Percentiles rank a stretch among this genome's conserved stretches.
Conservation (phyloP, 2,888 invertebrate species). For the Odontomyia ornata region DNA sequence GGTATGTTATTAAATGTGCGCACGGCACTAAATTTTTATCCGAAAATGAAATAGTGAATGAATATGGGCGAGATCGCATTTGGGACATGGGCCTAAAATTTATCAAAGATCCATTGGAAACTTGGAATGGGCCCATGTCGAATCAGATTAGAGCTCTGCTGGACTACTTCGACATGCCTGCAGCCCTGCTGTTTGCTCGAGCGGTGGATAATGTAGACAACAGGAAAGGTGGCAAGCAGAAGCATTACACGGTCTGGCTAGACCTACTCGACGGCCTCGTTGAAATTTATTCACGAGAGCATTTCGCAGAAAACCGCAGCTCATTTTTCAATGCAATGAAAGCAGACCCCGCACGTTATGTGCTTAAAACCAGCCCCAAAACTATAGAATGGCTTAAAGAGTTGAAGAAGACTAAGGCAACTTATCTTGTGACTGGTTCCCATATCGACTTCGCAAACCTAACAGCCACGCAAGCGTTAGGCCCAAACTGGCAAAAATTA, state of each 20-base stretch:
- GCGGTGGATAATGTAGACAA: constrained; percentile 72
- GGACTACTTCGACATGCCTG: constrained; percentile 79
- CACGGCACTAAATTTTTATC: constrained; percentile 73
- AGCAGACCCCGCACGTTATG: constrained; percentile 68
- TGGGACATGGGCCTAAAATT: constrained; percentile 69
- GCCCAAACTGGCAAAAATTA: constrained; percentile 71
- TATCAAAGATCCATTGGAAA: constrained; percentile 66
- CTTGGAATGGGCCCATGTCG: constrained; percentile 72
- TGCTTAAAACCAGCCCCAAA: constrained; percentile 67
- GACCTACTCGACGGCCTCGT: constrained; percentile 71
- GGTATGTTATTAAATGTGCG: constrained; percentile 70
- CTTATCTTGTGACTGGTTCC: constrained; percentile 78
- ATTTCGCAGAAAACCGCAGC: constrained; percentile 68
- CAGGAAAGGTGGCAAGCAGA: constrained; percentile 47
- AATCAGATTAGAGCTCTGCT: constrained; percentile 71
- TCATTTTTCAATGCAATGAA: constrained; percentile 71
- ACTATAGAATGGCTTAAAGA: constrained; percentile 70
- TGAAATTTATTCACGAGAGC: constrained; percentile 69
- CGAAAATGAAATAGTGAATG: constrained; percentile 65
- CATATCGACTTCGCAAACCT: constrained; percentile 75
- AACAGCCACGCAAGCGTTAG: constrained; percentile 71
- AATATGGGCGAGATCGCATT: constrained; percentile 68
- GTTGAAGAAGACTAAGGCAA: constrained; percentile 67
- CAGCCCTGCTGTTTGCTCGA: constrained; percentile 72
- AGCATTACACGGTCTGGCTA: constrained; percentile 70